These are phyloP conservation scores for Pocota personata DNA, from an alignment of 2,888 invertebrate genomes.

Conservation along the genomic window DNA sequence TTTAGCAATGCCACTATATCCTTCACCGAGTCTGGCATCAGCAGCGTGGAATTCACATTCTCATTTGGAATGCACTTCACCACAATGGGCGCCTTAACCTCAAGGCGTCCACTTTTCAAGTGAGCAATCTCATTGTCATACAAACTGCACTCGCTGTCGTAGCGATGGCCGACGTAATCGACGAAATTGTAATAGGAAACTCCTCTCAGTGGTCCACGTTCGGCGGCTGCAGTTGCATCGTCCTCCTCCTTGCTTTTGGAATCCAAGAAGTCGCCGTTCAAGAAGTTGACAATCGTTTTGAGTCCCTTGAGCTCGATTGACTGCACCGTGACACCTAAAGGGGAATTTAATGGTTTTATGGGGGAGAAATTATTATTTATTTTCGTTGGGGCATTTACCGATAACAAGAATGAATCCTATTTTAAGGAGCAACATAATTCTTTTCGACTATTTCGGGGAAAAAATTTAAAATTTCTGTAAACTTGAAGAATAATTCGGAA, in stretches of 20 bases:
- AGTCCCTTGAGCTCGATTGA: slow-evolving; percentile 61
- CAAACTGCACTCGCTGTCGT: slow-evolving; percentile 76
- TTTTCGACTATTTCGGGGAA: background rate
- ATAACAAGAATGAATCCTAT: slow-evolving; percentile 38
- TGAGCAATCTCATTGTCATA: slow-evolving; percentile 79
- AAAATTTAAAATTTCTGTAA: background rate
- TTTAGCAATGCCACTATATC: slow-evolving; percentile 80
- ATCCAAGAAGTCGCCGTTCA: slow-evolving; percentile 73
- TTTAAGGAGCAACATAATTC: slow-evolving; percentile 46
- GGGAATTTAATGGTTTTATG: background rate
- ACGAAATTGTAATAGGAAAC: slow-evolving; percentile 78
- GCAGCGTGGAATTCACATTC: slow-evolving; percentile 74
- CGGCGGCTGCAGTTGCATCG: slow-evolving; percentile 69
- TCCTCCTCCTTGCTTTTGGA: slow-evolving; percentile 74
- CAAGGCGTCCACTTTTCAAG: slow-evolving; percentile 72
- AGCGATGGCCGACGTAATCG: slow-evolving; percentile 77
- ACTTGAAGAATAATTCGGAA: slow-evolving; percentile 4
- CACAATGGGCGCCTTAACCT: slow-evolving; percentile 78
- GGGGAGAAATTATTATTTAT: background rate
- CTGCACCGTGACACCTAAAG: slow-evolving; percentile 49
- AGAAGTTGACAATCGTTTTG: slow-evolving; percentile 52
- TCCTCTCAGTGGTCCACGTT: slow-evolving; percentile 77
- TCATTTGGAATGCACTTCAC: slow-evolving; percentile 79
- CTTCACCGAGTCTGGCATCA: slow-evolving; percentile 79
- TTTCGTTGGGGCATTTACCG: background rate